phyloP scores from a whole-genome alignment of 2,888 invertebrate genomes.

The Dryocosmus kuriphilus region DNA sequence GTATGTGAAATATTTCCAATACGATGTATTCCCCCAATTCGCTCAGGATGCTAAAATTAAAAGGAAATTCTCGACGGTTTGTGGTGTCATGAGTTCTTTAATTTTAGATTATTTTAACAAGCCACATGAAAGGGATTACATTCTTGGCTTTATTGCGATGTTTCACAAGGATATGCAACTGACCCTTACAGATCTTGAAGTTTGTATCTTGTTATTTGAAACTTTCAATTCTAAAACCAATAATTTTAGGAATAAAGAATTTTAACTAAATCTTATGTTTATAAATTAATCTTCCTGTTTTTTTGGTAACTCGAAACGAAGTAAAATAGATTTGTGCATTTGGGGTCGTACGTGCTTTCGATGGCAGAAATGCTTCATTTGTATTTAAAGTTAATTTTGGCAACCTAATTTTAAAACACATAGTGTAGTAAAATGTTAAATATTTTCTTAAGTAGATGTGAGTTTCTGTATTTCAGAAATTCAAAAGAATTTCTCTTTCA shows the following conservation, averaged over 20 bases:
- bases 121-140: conserved; percentile 47
- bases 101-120: conserved; percentile 53
- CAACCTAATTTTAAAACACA: not conserved
- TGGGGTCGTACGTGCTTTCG: conserved; percentile 1
- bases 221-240: not conserved
- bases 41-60: conserved; percentile 48
- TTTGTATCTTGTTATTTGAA: conserved; percentile 29
- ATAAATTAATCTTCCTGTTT: not conserved
- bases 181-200: conserved; percentile 48
- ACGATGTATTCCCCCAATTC: conserved; percentile 50
- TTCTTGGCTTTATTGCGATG: conserved; percentile 56
- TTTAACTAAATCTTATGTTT: not conserved
- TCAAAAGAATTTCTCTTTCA: too few relatives aligned
- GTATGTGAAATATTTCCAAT: conserved; percentile 53
- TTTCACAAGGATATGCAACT: conserved; percentile 56
- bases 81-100: conserved; percentile 46
- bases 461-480: too few relatives aligned
- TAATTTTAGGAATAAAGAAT: not conserved
- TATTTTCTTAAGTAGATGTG: too few relatives aligned
- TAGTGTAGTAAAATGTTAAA: not conserved
- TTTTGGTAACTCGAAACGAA: not conserved
- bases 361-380: not conserved
- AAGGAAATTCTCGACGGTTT: conserved; percentile 48
- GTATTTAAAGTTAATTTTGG: not conserved
- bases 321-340: not conserved